A percentile compares a stretch with the other conserved stretches of the same genome.
phyloP scores from a whole-genome alignment of 2,888 invertebrate species.

The Hydriomena furcata region DNA sequence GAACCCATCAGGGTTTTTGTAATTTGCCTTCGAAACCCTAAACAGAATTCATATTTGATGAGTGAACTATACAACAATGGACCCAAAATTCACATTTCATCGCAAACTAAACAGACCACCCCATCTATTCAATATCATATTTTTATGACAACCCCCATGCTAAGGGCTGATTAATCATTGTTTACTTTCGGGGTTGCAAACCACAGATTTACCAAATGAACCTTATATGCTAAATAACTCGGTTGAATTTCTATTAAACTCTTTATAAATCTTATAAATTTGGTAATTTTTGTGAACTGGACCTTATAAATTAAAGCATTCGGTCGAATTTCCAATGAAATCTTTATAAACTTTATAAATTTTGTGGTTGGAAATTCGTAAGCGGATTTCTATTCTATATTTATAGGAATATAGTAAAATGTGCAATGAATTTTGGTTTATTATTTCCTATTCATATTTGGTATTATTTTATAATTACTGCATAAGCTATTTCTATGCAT shows the following conservation, averaged over 20 bases:
- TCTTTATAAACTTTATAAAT: background rate
- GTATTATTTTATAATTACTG: conserved; percentile 32
- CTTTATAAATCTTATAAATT: too few species aligned
- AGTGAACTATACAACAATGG: conserved; percentile 10
- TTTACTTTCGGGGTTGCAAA: conserved; percentile 28
- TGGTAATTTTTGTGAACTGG: too few species aligned
- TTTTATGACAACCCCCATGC: conserved; percentile 45
- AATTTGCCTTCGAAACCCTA: background rate
- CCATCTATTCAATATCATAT: conserved; percentile 53
- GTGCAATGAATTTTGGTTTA: background rate
- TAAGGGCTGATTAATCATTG: conserved; percentile 44
- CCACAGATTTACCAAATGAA: too few species aligned
- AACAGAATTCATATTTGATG: conserved; percentile 2
- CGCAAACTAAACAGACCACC: conserved; percentile 24
- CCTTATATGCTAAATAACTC: too few species aligned
- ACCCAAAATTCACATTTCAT: conserved; percentile 17
- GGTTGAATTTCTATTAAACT: too few species aligned
- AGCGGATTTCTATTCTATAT: conserved; percentile 6
- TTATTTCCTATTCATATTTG: conserved; percentile 18
- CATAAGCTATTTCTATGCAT: conserved; percentile 22
- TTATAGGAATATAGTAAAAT: background rate
- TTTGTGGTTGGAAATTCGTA: background rate
- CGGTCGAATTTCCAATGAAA: background rate
- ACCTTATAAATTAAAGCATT: too few species aligned
- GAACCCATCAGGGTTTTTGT: background rate